Percentiles rank a stretch among this genome's conserved stretches.
phyloP scores from a whole-genome alignment of 2,888 invertebrate genomes.

The Cephus runcator region DNA sequence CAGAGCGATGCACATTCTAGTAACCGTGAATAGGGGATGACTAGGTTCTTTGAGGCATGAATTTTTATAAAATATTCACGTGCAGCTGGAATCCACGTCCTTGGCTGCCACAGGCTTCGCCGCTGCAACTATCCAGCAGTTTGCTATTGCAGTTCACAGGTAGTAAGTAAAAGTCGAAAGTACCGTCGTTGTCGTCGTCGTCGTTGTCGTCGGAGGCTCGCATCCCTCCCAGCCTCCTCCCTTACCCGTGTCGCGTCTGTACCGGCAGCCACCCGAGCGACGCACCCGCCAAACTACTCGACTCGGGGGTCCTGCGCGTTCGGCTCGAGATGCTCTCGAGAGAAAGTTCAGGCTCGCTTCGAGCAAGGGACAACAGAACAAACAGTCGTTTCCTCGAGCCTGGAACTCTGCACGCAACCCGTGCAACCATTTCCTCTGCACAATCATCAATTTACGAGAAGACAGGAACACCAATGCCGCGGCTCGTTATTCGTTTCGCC shows the following conservation, averaged over 20 bases:
- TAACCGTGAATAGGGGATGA: conserved; percentile 36
- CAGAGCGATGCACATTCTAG: conserved; percentile 22
- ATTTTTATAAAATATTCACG: conserved; percentile 48
- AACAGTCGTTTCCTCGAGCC: background rate
- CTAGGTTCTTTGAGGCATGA: conserved; percentile 33
- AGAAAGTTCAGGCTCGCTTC: background rate
- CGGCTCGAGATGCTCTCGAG: no score
- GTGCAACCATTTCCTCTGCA: background rate
- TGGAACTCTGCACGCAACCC: background rate
- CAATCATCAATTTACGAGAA: background rate
- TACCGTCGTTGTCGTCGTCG: no score
- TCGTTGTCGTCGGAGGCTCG: no score
- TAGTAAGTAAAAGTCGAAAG: background rate
- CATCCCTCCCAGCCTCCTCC: no score
- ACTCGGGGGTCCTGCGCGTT: no score
- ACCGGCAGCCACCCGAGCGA: background rate
- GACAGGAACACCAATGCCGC: background rate
- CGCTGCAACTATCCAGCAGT: background rate
- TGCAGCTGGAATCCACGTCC: conserved; percentile 14
- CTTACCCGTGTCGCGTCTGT: background rate
- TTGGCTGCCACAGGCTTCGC: conserved; percentile 7
- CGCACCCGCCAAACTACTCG: no score
- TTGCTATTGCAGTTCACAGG: background rate
- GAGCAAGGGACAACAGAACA: background rate
- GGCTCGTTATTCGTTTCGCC: background rate